These are phyloP conservation scores for Morinoia aosen DNA, from an alignment of 2,888 invertebrate genomes.

Conservation along the genomic window DNA sequence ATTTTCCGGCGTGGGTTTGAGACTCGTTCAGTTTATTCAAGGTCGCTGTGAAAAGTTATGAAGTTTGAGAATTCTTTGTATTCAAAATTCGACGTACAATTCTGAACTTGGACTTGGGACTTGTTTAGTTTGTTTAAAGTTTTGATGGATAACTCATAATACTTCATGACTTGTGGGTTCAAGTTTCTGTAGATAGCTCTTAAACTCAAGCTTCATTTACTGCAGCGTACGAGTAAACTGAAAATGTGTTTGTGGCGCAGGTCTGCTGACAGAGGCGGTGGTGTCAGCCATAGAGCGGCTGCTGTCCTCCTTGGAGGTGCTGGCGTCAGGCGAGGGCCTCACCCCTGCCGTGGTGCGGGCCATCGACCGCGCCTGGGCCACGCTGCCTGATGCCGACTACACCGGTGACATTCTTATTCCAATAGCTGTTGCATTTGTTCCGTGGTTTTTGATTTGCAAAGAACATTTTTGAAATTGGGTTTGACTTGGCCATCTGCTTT, in stretches of 20 bases:
- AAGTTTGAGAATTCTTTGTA: too few species aligned
- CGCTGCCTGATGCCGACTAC: constrained; percentile 66
- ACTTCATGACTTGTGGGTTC: too few species aligned
- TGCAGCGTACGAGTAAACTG: neutral
- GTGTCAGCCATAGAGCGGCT: constrained; percentile 59
- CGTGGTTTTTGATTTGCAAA: neutral
- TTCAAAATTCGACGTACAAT: too few species aligned
- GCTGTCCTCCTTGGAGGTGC: constrained; percentile 62
- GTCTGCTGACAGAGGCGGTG: constrained; percentile 53
- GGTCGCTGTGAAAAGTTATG: too few species aligned
- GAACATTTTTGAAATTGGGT: neutral
- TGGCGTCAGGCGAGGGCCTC: constrained; percentile 59
- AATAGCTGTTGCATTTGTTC: neutral
- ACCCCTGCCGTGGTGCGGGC: constrained; percentile 55
- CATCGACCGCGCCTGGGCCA: constrained; percentile 59
- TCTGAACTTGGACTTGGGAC: too few species aligned
- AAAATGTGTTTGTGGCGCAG: neutral
- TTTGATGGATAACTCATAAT: too few species aligned
- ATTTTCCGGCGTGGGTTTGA: too few species aligned
- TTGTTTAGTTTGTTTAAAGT: too few species aligned
- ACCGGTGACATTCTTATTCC: constrained; percentile 55
- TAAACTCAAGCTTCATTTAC: too few species aligned
- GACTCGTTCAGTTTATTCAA: too few species aligned
- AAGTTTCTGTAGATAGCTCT: too few species aligned
- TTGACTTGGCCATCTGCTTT: neutral